A percentile compares a stretch with the other conserved stretches of the same genome.
Conservation (phyloP, 2,888 invertebrate species). For the Drosophila phalerata region DNA sequence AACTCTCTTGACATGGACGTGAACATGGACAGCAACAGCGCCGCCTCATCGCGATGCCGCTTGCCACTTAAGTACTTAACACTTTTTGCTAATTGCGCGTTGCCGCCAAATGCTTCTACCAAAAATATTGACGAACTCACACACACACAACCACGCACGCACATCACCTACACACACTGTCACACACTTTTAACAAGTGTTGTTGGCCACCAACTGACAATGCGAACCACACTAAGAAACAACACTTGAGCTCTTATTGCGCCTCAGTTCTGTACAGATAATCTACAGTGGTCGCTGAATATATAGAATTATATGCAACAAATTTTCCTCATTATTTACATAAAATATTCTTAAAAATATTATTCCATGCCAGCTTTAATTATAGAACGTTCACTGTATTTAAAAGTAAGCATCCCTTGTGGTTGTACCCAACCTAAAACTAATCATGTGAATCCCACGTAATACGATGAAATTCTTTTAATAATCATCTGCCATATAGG, state of each 20-base stretch:
- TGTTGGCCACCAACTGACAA: constrained; percentile 72
- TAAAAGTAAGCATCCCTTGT: background rate
- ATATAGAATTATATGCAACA: background rate
- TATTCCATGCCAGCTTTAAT: background rate
- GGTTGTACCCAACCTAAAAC: background rate
- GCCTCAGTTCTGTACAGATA: constrained; percentile 37
- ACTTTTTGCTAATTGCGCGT: constrained; percentile 80
- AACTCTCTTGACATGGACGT: constrained; percentile 29
- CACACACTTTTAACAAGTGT: constrained; percentile 53
- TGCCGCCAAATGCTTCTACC: constrained; percentile 71
- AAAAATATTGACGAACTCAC: constrained; percentile 63
- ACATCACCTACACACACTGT: constrained; percentile 1
- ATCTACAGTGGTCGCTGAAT: background rate
- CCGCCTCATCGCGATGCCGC: constrained; percentile 57
- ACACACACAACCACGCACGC: constrained; percentile 22
- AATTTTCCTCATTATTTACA: background rate
- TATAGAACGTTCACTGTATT: constrained; percentile 3
- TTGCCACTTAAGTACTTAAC: constrained; percentile 82
- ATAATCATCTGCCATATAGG: constrained; percentile 33
- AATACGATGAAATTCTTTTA: constrained; percentile 31
- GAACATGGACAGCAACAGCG: constrained; percentile 52
- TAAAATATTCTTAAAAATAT: background rate
- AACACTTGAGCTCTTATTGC: constrained; percentile 46
- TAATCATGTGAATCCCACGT: constrained; percentile 37
- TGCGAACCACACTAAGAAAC: constrained; percentile 37